Conservation (phyloP, 2,888 invertebrate genomes). For the Tetranychus truncatus region DNA sequence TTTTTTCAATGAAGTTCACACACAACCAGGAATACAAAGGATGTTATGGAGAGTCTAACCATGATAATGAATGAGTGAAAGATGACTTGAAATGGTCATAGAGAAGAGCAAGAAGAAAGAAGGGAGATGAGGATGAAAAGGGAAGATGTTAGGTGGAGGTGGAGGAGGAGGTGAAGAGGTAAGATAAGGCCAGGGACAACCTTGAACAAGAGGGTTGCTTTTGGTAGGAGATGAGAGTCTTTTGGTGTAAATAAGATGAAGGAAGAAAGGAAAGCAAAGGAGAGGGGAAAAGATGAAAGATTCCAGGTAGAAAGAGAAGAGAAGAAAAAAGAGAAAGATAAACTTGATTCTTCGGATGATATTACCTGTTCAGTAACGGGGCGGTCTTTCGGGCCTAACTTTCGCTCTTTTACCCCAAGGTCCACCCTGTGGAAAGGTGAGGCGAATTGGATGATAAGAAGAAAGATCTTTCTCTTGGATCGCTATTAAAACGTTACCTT, state of each 20-base stretch:
- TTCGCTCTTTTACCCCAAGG: neutral
- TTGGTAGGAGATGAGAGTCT: too few relatives aligned
- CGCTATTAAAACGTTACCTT: too few relatives aligned
- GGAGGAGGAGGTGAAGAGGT: too few relatives aligned
- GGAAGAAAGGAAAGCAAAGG: neutral
- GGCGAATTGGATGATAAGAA: neutral
- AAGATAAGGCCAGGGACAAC: too few relatives aligned
- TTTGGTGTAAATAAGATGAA: neutral
- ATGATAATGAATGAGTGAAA: neutral
- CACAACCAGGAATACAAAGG: neutral
- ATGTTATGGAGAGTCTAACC: neutral
- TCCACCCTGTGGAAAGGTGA: slow-evolving; percentile 1
- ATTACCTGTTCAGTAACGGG: neutral
- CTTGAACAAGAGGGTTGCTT: too few relatives aligned
- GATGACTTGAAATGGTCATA: too few relatives aligned
- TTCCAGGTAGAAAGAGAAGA: neutral
- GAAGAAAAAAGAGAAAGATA: neutral
- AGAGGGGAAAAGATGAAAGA: neutral
- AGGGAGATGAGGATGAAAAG: neutral
- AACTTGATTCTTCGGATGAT: neutral
- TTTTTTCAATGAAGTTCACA: neutral
- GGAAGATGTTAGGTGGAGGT: neutral
- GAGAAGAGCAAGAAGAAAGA: too few relatives aligned
- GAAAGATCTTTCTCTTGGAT: neutral
- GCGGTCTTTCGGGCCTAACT: neutral